Conservation (phyloP, 1,140 invertebrate genomes). For the Fopius arisanus region DNA sequence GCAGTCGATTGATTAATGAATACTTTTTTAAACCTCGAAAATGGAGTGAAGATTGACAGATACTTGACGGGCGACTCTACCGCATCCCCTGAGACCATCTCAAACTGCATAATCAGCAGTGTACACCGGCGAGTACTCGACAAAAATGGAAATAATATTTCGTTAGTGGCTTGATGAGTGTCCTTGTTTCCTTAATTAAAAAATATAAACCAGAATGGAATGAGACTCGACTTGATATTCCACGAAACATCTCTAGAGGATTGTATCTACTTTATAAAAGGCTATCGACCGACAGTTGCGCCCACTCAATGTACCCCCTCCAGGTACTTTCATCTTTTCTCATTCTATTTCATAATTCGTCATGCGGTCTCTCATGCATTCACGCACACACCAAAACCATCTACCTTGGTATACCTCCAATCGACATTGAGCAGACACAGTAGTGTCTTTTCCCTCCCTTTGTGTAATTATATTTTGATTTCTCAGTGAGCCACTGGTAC, state of each 20-base stretch:
- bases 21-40: too few species aligned
- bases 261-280: conserved; percentile 12
- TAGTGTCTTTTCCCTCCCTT: conserved; percentile 54
- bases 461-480: conserved; percentile 66
- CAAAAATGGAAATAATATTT: neutral
- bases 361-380: neutral
- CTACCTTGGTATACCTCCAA: conserved; percentile 43
- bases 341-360: conserved; percentile 6
- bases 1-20: too few species aligned
- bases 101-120: neutral
- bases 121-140: neutral
- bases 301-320: neutral
- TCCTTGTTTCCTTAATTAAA: neutral
- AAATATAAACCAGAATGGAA: neutral
- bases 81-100: neutral
- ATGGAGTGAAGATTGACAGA: too few species aligned
- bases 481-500: conserved; percentile 45
- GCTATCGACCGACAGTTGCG: neutral
- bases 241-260: neutral
- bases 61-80: neutral
- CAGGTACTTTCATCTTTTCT: conserved; percentile 2
- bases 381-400: neutral
- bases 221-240: neutral
- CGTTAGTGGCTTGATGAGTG: neutral
- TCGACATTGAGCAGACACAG: conserved; percentile 53